Evolutionary conservation across 2,113 vertebrate species (phyloP).

Genomic region (Sminthopsis crassicaudata): DNA sequence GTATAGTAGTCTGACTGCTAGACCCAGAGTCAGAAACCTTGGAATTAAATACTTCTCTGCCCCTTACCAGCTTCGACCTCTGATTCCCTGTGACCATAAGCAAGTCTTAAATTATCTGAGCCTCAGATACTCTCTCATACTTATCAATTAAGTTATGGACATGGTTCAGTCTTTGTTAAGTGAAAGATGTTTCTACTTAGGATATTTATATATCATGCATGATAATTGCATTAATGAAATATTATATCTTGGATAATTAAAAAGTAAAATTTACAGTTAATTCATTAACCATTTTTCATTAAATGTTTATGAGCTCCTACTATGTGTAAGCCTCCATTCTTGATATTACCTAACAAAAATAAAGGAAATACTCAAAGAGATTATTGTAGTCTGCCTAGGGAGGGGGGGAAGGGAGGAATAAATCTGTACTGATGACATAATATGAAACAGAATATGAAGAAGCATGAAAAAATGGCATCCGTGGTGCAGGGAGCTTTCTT

Average conservation of each 20-base stretch:
- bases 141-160: neutral
- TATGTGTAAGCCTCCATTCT: neutral
- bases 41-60: neutral
- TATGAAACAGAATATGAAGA: neutral
- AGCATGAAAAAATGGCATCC: neutral
- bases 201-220: neutral
- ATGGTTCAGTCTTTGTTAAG: neutral
- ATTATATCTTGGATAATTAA: neutral
- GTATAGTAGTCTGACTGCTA: neutral
- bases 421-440: neutral
- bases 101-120: neutral
- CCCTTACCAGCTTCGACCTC: neutral
- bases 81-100: neutral
- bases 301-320: neutral
- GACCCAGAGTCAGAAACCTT: neutral
- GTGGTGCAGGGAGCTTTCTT: neutral
- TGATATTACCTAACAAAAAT: neutral
- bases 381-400: neutral
- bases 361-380: neutral
- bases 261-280: neutral
- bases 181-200: neutral
- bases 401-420: too few species aligned
- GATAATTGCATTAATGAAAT: neutral
- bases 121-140: neutral
- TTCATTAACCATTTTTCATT: neutral